Base-by-base conservation (phyloP, 2,113 vertebrate genomes). In the Thunnus maccoyii region DNA sequence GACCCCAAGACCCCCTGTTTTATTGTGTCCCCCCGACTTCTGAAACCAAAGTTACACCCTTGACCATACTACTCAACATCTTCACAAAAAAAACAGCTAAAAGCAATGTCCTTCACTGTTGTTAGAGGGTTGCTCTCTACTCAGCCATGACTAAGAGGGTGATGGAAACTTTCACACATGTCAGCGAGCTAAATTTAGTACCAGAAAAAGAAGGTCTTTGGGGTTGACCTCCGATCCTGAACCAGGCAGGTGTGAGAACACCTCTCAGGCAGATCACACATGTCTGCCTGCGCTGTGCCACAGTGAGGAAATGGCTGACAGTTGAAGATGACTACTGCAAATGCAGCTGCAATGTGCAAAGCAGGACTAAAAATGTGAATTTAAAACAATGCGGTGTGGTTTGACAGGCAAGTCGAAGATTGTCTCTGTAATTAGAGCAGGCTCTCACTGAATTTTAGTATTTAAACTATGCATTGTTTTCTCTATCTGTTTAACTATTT, bases 201-300 rank as follows among this genome's bases (percentile, higher is more conserved):
- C 25, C 82, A 14, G 54, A 80, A 64, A 61, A 78, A 54, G 9
- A 3, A 67, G 76, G 86, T 78, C 82, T 83, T 73, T 79, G 32
- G 66, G 61, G 57, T 65, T 87, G 90, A 89, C 88, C 89, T 83
- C 55, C 6, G 57, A 61, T 87, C 81, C 75, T 63, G 68, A 65
- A 78, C 6, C 50, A 79, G 81, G 71, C 90, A 92, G 93, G 90
- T 94, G 93, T 80, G 83, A 94, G 88, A 88, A 92, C 78, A 76
- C 82, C 85, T 92, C 86, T 88, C 83, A 78, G 92, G 84, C 88
- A 88, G 75, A 76, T 88, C 80, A 62, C 86, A 84, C 80, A 73
- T 84, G 78, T 83, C 88, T 36, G 76, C 58, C 73, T 36, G 55
- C 22, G 20, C 32, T n/a, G 15, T 15, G 52, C 74, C 47, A n/a